A percentile compares a stretch with the other conserved stretches of the same genome.
Evolutionary conservation across 2,888 invertebrate genomes (phyloP).

Genomic region (Tipula vernalis): DNA sequence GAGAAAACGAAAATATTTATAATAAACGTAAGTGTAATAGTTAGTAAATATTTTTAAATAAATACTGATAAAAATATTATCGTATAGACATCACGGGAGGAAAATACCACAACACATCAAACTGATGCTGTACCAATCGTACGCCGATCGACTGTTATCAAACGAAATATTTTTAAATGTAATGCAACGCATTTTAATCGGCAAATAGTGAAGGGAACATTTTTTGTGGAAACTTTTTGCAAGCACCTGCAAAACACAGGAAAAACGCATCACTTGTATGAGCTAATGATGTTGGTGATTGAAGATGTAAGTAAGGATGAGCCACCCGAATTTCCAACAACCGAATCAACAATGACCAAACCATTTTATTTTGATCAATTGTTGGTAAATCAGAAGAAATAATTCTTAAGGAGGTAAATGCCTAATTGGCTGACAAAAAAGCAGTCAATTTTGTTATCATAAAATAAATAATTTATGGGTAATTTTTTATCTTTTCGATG

Average conservation of each 20-base stretch:
- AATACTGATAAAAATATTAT: background rate
- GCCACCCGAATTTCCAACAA: background rate
- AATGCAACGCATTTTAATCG: background rate
- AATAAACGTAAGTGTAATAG: slow-evolving; percentile 32
- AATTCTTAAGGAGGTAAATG: too few species aligned
- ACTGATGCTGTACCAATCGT: background rate
- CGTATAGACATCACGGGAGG: background rate
- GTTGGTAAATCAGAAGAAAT: background rate
- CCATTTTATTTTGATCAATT: background rate
- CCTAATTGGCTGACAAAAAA: too few species aligned
- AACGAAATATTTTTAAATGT: slow-evolving; percentile 15
- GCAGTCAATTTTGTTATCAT: too few species aligned
- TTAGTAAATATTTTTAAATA: background rate
- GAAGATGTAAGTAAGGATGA: background rate
- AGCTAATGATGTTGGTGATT: background rate
- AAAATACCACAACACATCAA: background rate
- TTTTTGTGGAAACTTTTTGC: background rate
- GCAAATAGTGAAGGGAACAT: background rate
- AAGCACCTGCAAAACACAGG: background rate
- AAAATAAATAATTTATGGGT: too few species aligned
- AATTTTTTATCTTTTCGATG: too few species aligned
- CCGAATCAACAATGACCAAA: background rate
- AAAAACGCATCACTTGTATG: background rate
- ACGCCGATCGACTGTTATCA: background rate
- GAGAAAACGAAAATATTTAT: slow-evolving; percentile 31